Conservation (phyloP, 2,888 invertebrate genomes). For the Leistus spinibarbis region DNA sequence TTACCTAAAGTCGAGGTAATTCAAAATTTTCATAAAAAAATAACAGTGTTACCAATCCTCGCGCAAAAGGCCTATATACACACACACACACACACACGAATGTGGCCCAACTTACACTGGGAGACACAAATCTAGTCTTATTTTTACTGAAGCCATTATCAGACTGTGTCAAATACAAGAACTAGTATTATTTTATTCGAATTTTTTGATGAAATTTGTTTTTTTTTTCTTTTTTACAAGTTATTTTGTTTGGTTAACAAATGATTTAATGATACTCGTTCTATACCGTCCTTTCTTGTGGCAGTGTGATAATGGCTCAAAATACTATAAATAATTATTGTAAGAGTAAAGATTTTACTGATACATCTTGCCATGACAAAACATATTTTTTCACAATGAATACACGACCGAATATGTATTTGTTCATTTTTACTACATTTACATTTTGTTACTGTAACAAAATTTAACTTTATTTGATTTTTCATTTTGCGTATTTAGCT, state of each 20-base stretch:
- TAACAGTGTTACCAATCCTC: not conserved
- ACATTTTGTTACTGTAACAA: not conserved
- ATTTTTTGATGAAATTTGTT: not conserved
- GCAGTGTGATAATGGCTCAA: conserved; percentile 33
- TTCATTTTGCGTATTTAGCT: too few species aligned
- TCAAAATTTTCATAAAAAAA: not conserved
- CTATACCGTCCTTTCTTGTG: conserved; percentile 52
- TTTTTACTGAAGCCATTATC: conserved; percentile 43
- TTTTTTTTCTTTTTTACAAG: conserved; percentile 21
- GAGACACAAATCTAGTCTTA: conserved; percentile 55
- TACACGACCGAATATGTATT: not conserved
- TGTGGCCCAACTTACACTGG: conserved; percentile 43
- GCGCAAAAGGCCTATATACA: not conserved
- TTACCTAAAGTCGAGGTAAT: not conserved
- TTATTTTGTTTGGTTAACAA: conserved; percentile 36
- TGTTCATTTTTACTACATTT: not conserved
- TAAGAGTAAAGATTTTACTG: conserved; percentile 36
- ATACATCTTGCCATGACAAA: conserved; percentile 53
- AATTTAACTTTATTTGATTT: too few species aligned
- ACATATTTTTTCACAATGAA: not conserved
- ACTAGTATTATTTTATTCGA: conserved; percentile 53
- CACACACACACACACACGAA: not conserved
- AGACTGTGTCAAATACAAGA: conserved; percentile 52
- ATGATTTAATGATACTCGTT: conserved; percentile 51
- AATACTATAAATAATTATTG: conserved; percentile 28